phyloP scores from a whole-genome alignment of 1,140 invertebrate genomes.

The Coenobita brevimanus region DNA sequence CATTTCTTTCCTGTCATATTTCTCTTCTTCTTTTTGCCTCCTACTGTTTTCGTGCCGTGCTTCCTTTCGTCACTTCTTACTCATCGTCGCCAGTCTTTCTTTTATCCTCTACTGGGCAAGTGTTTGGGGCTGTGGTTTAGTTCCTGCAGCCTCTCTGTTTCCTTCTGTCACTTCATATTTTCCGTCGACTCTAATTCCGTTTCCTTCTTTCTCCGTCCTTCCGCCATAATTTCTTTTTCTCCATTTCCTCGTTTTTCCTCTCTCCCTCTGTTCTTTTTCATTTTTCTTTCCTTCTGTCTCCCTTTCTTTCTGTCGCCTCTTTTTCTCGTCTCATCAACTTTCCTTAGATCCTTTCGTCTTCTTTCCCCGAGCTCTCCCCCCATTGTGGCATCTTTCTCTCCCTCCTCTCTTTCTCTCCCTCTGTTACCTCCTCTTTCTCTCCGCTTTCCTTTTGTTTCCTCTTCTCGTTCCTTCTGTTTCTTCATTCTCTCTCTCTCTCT shows the following conservation, averaged over 20 bases:
- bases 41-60: too few relatives aligned
- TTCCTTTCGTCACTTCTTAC: too few relatives aligned
- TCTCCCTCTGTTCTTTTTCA: not conserved
- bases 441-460: too few relatives aligned
- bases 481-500: too few relatives aligned
- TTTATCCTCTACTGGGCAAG: too few relatives aligned
- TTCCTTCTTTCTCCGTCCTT: not conserved
- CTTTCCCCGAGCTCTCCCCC: not conserved
- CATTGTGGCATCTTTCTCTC: not conserved
- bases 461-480: too few relatives aligned
- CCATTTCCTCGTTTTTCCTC: not conserved
- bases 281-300: not conserved
- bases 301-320: not conserved
- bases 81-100: too few relatives aligned
- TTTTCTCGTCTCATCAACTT: not conserved
- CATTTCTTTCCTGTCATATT: too few relatives aligned
- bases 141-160: not conserved
- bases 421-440: not conserved
- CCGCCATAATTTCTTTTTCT: not conserved
- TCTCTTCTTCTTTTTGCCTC: too few relatives aligned
- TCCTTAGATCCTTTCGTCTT: not conserved
- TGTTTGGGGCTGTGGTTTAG: too few relatives aligned
- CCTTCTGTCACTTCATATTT: not conserved
- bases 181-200: too few relatives aligned
- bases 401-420: not conserved